Base-by-base conservation (phyloP, 2,797 vertebrate genomes). In the Novumbra hubbsi region DNA sequence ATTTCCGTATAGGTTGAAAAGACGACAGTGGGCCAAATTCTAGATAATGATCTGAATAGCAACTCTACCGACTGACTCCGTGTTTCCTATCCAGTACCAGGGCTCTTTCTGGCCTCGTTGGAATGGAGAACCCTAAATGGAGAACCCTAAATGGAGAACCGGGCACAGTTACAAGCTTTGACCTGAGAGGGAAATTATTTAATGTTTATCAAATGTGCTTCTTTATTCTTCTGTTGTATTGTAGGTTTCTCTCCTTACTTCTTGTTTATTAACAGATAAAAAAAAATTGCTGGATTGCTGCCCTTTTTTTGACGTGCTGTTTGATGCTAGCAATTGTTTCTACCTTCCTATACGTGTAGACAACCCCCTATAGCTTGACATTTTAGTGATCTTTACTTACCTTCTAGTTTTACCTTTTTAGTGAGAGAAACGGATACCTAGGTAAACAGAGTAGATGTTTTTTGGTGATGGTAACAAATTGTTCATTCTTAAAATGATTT, bases 321-420 rank as follows among this genome's bases (percentile, higher is more conserved):
- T 71, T 82, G 41, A 45, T 88, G 87, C 80, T 83, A 82, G 76
- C 75, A 79, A 71, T 85, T 63, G 70, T 77, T 70, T 21, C 41
- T 27, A 24, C 45, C 45, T 27, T 30, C 45, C 45, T 28, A 17
- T n/a, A 55, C n/a, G 50, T 55, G n/a, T 55, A 67, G 73, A 70
- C 72, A 73, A 73, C 49, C 3, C 12, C 75, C 71, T 80, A 50
- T 81, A 38, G 84, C 90, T 90, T 90, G 88, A 80, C 93, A 94
- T 95, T 94, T 95, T 94, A 94, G 89, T 88, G 87, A 89, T 80
- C 83, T 88, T 82, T 55, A 55, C 50, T n/a, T 81, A 90, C 78
- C 76, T 86, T 89, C 87, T 92, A 90, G 86, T 94, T 95, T 94
- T 94, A 94, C 88, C 80, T 89, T 94, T 93, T 94, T 92, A 93